Base-by-base conservation (phyloP, 2,888 invertebrate species). In the Zygothrica quintamaculata region DNA sequence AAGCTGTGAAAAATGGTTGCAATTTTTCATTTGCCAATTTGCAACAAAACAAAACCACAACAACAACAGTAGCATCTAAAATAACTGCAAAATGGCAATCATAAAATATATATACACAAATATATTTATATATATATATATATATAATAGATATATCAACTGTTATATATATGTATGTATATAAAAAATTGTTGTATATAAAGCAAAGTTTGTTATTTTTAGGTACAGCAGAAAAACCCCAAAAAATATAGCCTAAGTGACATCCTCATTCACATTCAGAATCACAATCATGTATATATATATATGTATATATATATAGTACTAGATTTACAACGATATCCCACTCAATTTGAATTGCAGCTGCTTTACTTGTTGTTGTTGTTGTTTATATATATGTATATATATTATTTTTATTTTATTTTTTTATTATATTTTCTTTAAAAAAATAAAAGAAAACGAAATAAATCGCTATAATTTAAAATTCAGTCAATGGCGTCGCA, bases 401-500 rank as follows among this genome's bases (percentile, higher is more conserved):
- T 58, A 39, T 31, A 34, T 29, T 47, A 22, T 47, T 16, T 37
- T 26, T 8, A 22, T 18, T 3, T 31, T 26, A 26, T 9, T 36
- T 6, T 36, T 40, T 46, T 55, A 56, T 58, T 71, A 59, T 82
- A 77, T 75, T 82, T 65, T 57, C n/a, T n/a, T n/a, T n/a, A n/a
- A n/a, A n/a, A n/a, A n/a, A n/a, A n/a, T n/a, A n/a, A n/a, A n/a
- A n/a, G n/a, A n/a, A n/a, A n/a, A n/a, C n/a, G 80, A 71, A 71
- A 82, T 82, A 82, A 80, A 80, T 80, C 77, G 79, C 33, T 59
- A 77, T 77, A 74, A 79, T 80, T 77, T 82, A 68, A 82, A 80
- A 80, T 80, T 79, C 80, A 80, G 82, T 82, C 80, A 80, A 69
- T 79, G 82, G 82, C 79, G 82, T 79, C 61, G 82, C 80, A 80